Evolutionary conservation across 1,140 invertebrate species (phyloP).

Genomic region (Diachasma alloeum): DNA sequence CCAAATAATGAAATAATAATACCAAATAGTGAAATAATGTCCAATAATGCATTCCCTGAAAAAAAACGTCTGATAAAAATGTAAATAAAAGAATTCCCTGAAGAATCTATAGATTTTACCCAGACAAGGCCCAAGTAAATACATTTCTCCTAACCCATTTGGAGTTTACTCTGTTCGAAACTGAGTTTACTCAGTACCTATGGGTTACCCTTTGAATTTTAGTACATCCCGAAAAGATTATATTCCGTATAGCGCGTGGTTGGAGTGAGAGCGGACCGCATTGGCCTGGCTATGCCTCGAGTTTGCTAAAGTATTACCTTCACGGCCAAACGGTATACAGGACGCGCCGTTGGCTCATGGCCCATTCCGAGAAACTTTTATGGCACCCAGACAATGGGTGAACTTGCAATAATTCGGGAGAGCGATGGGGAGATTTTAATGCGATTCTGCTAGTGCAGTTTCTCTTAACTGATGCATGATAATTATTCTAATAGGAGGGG

Average conservation of each 20-base stretch:
- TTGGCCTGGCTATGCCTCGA: not conserved
- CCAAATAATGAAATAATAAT: too few species aligned
- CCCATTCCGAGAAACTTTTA: slow-evolving; percentile 3
- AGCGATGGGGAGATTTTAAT: not conserved
- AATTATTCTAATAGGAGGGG: not conserved
- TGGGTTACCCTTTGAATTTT: not conserved
- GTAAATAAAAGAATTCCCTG: not conserved
- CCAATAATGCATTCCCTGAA: too few species aligned
- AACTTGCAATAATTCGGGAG: not conserved
- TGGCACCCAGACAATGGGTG: not conserved
- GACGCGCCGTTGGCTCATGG: not conserved
- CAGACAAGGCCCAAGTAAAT: not conserved
- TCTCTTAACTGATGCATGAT: not conserved
- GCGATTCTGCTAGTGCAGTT: not conserved
- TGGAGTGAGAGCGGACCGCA: not conserved
- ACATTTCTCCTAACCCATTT: not conserved
- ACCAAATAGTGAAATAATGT: too few species aligned
- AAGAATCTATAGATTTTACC: not conserved
- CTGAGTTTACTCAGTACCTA: not conserved
- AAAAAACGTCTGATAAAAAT: not conserved
- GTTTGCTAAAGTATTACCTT: not conserved
- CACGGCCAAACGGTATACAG: not conserved
- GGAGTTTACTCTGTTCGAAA: not conserved
- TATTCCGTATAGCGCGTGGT: not conserved
- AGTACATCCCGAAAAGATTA: not conserved